A percentile compares a stretch with the other conserved stretches of the same genome.
These are phyloP conservation scores for Chrysopa pallens DNA, from an alignment of 1,140 invertebrate genomes.

Conservation along the genomic window DNA sequence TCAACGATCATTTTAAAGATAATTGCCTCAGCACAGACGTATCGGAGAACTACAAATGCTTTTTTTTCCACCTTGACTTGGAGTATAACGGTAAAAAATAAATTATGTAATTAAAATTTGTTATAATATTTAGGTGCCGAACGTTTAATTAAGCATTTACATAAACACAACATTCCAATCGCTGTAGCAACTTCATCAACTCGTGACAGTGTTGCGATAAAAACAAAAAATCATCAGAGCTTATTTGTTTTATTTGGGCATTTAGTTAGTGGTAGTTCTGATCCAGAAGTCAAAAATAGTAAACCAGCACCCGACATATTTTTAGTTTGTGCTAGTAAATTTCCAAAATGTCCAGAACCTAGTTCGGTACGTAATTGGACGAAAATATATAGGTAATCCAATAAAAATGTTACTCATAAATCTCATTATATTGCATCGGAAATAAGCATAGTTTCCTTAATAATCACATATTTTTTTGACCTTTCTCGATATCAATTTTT, in stretches of 20 bases:
- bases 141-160: conserved; percentile 46
- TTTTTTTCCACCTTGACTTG: no score
- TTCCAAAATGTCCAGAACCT: conserved; percentile 34
- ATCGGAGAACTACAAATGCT: no score
- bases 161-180: conserved; percentile 40
- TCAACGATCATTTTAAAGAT: no score
- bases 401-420: no score
- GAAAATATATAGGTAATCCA: no score
- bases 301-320: conserved; percentile 70
- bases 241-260: conserved; percentile 42
- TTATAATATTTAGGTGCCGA: conserved; percentile 33
- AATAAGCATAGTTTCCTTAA: no score
- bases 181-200: conserved; percentile 57
- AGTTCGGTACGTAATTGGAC: conserved; percentile 22
- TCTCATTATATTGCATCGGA: no score
- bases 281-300: conserved; percentile 52
- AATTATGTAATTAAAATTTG: no score
- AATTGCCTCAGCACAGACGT: no score
- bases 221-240: conserved; percentile 40
- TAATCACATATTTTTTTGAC: no score
- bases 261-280: conserved; percentile 45
- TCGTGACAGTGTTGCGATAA: conserved; percentile 36
- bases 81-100: no score
- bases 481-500: no score
- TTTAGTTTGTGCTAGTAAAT: conserved; percentile 46